Evolutionary conservation across 1,140 invertebrate genomes (phyloP).

Genomic region (Drosophila murphyi): DNA sequence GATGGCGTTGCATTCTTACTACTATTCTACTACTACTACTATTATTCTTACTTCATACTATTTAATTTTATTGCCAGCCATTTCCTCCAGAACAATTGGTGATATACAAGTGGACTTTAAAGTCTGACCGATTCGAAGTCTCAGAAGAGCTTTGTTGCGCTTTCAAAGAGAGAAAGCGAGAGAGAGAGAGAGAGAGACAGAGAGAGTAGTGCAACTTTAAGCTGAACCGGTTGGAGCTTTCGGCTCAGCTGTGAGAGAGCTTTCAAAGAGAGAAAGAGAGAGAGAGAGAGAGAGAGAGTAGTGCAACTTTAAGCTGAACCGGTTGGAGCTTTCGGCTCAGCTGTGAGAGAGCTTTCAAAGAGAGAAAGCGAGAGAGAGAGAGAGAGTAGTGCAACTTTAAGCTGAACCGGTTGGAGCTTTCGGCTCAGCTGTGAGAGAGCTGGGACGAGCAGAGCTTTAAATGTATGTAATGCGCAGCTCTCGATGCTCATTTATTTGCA

Average conservation of each 20-base stretch:
- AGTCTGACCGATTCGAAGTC: background rate
- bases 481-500: slow-evolving; percentile 60
- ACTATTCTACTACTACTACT: too few relatives aligned
- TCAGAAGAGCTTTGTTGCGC: slow-evolving; percentile 6
- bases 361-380: slow-evolving; percentile 7
- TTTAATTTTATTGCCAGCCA: slow-evolving; percentile 5
- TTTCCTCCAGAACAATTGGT: slow-evolving; percentile 32
- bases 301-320: slow-evolving; percentile 27
- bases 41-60: too few relatives aligned
- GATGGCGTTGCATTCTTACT: slow-evolving; percentile 26
- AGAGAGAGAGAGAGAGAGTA: too few relatives aligned
- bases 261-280: slow-evolving; percentile 12
- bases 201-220: background rate
- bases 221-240: slow-evolving; percentile 44
- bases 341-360: background rate
- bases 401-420: slow-evolving; percentile 44
- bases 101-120: slow-evolving; percentile 38
- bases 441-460: slow-evolving; percentile 55
- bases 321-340: slow-evolving; percentile 35
- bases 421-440: slow-evolving; percentile 4
- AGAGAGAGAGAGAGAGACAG: too few relatives aligned
- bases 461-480: slow-evolving; percentile 50
- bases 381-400: background rate
- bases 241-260: slow-evolving; percentile 4
- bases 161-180: slow-evolving; percentile 13